Conservation (phyloP, 1,140 invertebrate genomes). For the Philopotamus ludificatus region DNA sequence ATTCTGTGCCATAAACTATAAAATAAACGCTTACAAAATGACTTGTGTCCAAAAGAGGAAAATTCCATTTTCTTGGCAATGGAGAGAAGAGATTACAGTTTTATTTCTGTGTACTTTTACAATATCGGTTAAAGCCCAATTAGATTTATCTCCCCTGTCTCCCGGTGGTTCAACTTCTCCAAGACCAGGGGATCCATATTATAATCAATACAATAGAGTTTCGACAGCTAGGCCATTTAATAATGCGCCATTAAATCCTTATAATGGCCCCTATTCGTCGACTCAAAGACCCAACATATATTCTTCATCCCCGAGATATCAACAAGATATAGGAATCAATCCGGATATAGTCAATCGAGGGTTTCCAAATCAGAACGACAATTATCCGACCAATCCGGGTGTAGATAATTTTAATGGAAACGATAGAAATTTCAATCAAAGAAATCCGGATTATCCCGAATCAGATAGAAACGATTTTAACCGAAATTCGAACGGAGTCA, state of each 20-base stretch:
- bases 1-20: too few species aligned
- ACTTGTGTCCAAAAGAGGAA: conserved; percentile 37
- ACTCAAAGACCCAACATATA: conserved; percentile 47
- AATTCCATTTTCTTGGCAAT: conserved; percentile 42
- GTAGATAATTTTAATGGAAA: conserved; percentile 37
- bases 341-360: conserved; percentile 55
- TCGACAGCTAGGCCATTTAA: conserved; percentile 46
- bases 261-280: conserved; percentile 44
- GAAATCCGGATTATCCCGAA: conserved; percentile 20
- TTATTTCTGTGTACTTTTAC: conserved; percentile 42
- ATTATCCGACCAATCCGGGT: conserved; percentile 49
- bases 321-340: conserved; percentile 44
- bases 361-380: conserved; percentile 45
- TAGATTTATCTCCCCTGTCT: conserved; percentile 55
- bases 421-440: conserved; percentile 15
- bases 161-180: conserved; percentile 47
- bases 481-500: conserved; percentile 29
- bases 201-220: conserved; percentile 36
- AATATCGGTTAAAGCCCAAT: conserved; percentile 48
- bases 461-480: conserved; percentile 13
- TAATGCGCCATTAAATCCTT: conserved; percentile 48
- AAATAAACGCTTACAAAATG: too few species aligned
- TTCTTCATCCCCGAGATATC: conserved; percentile 47
- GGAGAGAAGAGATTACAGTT: conserved; percentile 43
- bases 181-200: conserved; percentile 47